Base-by-base conservation (phyloP, 2,797 vertebrate genomes). In the Manis crassicaudata region DNA sequence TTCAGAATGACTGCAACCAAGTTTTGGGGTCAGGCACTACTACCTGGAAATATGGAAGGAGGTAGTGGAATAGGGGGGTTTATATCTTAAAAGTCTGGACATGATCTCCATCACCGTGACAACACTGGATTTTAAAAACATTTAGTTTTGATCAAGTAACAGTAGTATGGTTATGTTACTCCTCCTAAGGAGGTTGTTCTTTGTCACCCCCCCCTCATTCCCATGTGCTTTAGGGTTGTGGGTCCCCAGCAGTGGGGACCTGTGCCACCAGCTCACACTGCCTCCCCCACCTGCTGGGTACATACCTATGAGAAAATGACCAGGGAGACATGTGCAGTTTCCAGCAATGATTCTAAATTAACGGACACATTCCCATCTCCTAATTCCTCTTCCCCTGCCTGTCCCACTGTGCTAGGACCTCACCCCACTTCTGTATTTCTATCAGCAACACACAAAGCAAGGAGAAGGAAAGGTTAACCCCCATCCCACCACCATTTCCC, bases 21-120 rank as follows among this genome's bases (percentile, higher is more conserved):
- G 90, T 94, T 93, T 88, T 13, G 32, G 82, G 63, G 35, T 16
- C 79, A 94, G 32, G 37, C 60, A 84, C 65, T 63, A 7, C 72
- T 96, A 96, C 96, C 95, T 96, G 68, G 75, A 87, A 95, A 83
- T 52, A n/a, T 0, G 25, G 43, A 58, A 40, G 70, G 43, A n/a
- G 46, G 29, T n/a, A 92, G 77, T 46, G 40, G 17, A 70, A 84
- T 17, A 40, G 43, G 11, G 23, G 37, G 46, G 72, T 67, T 82
- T 86, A 43, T 17, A 77, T 76, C 21, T 32, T 72, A 40, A 93
- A 46, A 62, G 40, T 94, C 75, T 92, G 92, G 76, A 96, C 89
- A 89, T 63, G 46, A 96, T 79, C 77, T 77, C 88, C 29, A 79
- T 92, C 37, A 56, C 75, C n/a, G 87, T 77, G 75, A 88, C 40